Evolutionary conservation across 2,113 vertebrate genomes (phyloP).

Genomic region (Sceloporus tristichus): DNA sequence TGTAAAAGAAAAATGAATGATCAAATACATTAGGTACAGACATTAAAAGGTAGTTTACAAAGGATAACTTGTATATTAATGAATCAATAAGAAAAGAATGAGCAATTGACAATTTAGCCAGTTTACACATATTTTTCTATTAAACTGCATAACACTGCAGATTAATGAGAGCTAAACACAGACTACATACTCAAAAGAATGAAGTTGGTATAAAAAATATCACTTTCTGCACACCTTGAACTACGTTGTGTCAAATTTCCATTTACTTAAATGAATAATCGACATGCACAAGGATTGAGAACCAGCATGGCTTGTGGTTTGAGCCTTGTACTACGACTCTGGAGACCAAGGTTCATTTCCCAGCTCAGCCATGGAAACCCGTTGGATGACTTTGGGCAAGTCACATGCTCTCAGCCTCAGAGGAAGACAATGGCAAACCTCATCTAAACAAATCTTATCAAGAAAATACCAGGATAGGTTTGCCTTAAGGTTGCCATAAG

Average conservation of each 20-base stretch:
- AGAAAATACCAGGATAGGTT: too few species aligned
- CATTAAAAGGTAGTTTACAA: background rate
- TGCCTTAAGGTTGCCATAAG: too few species aligned
- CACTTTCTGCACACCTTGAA: background rate
- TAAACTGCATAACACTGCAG: background rate
- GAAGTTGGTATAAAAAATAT: background rate
- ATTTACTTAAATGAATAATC: slow-evolving; percentile 10
- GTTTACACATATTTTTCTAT: background rate
- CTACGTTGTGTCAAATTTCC: background rate
- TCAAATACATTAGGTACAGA: slow-evolving; percentile 4
- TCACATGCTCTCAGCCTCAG: too few species aligned
- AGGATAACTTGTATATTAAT: background rate
- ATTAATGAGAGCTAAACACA: background rate
- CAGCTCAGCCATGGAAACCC: too few species aligned
- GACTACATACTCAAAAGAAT: background rate
- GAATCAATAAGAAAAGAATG: background rate
- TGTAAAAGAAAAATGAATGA: slow-evolving; percentile 26
- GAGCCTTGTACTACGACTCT: too few species aligned
- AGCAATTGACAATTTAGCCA: background rate
- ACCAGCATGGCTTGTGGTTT: too few species aligned
- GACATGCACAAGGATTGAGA: background rate
- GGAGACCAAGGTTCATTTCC: too few species aligned
- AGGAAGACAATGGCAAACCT: too few species aligned
- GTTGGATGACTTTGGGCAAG: too few species aligned
- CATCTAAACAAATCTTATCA: too few species aligned